These are phyloP conservation scores for Petromus typicus DNA, from an alignment of 2,113 vertebrate species.

Conservation along the genomic window DNA sequence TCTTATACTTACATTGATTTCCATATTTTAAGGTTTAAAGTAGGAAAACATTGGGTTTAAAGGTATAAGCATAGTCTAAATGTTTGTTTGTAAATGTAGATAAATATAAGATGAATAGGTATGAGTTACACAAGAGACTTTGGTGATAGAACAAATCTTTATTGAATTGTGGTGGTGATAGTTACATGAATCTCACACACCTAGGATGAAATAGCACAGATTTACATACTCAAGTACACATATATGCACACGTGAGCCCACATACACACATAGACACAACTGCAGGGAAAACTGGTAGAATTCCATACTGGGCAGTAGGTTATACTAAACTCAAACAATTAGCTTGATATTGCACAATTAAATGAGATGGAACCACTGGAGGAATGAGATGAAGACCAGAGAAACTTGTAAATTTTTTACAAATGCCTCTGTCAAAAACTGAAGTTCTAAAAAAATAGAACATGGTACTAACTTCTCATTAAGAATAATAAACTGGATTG, in stretches of 20 bases:
- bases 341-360: not conserved
- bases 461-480: not conserved
- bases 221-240: not conserved
- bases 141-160: not conserved
- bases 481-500: not conserved
- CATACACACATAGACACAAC: not conserved
- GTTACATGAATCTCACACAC: not conserved
- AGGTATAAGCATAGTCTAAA: not conserved
- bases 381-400: not conserved
- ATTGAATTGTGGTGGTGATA: not conserved
- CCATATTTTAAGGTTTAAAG: not conserved
- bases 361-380: not conserved
- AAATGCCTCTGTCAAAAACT: not conserved
- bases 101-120: not conserved
- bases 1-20: not conserved
- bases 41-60: not conserved
- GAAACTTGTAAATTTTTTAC: not conserved
- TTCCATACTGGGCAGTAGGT: not conserved
- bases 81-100: not conserved
- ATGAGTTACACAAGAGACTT: not conserved
- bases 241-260: not conserved
- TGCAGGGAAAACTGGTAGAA: not conserved
- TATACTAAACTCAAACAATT: not conserved
- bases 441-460: not conserved
- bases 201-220: not conserved